Percentiles rank a stretch among this genome's conserved stretches.
Evolutionary conservation across 2,888 invertebrate species (phyloP).

Genomic region (Cylloceria caligata): DNA sequence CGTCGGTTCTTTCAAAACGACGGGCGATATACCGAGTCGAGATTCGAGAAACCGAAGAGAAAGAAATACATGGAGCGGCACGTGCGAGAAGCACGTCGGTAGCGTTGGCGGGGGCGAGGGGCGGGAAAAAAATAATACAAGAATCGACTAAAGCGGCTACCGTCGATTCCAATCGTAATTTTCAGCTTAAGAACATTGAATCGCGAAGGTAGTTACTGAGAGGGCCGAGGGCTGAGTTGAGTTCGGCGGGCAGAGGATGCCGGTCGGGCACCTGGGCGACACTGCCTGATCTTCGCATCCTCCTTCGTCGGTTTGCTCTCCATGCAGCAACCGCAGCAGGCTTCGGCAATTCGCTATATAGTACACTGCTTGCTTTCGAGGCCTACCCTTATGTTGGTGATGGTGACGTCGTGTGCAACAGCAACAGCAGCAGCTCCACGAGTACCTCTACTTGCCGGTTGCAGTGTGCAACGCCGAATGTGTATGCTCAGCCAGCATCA

Average conservation of each 20-base stretch:
- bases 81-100: neutral
- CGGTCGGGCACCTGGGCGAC: slow-evolving; percentile 78
- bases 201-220: neutral
- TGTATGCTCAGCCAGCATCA: slow-evolving; percentile 61
- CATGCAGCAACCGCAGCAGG: slow-evolving; percentile 52
- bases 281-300: slow-evolving; percentile 71
- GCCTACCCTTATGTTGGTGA: slow-evolving; percentile 59
- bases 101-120: no score
- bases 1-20: neutral
- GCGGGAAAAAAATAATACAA: neutral
- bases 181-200: neutral
- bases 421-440: slow-evolving; percentile 54
- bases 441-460: slow-evolving; percentile 51
- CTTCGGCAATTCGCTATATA: slow-evolving; percentile 36
- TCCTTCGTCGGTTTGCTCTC: slow-evolving; percentile 65
- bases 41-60: neutral
- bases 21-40: neutral
- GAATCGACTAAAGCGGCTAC: neutral
- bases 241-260: slow-evolving; percentile 65
- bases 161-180: neutral
- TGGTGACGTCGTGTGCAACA: slow-evolving; percentile 63
- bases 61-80: neutral
- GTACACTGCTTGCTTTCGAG: slow-evolving; percentile 56
- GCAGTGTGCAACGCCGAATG: slow-evolving; percentile 63
- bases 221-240: slow-evolving; percentile 42